phyloP scores from a whole-genome alignment of 1,140 invertebrate species.

The Pollicipes pollicipes region DNA sequence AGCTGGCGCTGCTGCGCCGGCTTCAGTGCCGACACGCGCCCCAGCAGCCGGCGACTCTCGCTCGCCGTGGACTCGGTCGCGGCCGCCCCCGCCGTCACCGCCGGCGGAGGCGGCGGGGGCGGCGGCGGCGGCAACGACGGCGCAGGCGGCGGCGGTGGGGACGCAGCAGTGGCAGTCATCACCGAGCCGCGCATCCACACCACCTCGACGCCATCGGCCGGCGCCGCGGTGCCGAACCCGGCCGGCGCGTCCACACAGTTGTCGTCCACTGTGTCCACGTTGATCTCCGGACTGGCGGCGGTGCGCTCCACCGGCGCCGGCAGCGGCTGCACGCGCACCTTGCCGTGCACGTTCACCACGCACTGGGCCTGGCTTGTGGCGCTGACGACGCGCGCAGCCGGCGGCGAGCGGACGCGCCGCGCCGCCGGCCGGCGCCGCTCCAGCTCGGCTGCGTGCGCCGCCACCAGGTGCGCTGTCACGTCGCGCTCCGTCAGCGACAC shows the following conservation, averaged over 20 bases:
- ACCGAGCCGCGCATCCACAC: background rate
- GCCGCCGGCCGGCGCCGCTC: background rate
- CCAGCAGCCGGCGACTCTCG: background rate
- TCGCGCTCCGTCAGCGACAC: background rate
- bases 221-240: background rate
- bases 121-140: background rate
- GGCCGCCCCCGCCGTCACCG: too few species aligned
- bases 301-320: too few species aligned
- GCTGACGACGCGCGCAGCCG: background rate
- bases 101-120: too few species aligned
- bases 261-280: background rate
- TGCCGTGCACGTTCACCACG: background rate
- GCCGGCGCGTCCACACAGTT: background rate
- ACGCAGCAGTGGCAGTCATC: too few species aligned
- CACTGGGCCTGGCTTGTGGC: background rate
- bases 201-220: background rate
- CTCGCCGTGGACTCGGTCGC: too few species aligned
- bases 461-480: background rate
- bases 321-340: background rate
- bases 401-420: too few species aligned
- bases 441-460: background rate
- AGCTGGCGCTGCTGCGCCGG: background rate
- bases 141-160: too few species aligned
- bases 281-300: background rate
- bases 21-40: background rate